phyloP scores from a whole-genome alignment of 1,140 invertebrate genomes.

The Apis cerana region DNA sequence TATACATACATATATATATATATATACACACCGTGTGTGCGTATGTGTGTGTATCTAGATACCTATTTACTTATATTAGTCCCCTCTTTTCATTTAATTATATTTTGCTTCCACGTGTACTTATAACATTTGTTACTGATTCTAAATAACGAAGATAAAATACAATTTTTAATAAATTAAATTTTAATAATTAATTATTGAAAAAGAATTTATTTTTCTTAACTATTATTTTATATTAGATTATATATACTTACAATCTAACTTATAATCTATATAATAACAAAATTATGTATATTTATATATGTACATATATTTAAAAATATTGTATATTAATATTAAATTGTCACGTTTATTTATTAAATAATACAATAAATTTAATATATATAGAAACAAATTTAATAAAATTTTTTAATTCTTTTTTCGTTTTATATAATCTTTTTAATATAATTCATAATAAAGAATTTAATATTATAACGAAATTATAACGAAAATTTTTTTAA shows the following conservation, averaged over 20 bases:
- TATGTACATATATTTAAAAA: no score
- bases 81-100: not conserved
- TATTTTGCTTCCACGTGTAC: slow-evolving; percentile 31
- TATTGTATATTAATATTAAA: not conserved
- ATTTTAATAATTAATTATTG: not conserved
- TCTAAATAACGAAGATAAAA: not conserved
- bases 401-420: not conserved
- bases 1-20: not conserved
- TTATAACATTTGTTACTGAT: slow-evolving; percentile 1
- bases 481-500: not conserved
- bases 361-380: not conserved
- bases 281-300: no score
- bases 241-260: no score
- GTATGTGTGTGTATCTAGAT: no score
- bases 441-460: not conserved
- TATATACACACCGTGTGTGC: no score
- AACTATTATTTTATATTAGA: no score
- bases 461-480: not conserved
- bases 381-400: not conserved
- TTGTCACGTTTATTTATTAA: not conserved
- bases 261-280: no score
- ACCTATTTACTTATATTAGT: not conserved
- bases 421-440: no score
- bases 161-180: not conserved
- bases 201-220: no score